Evolutionary conservation across 2,888 invertebrate genomes (phyloP).

Genomic region (Malthinus seriepunctatus): DNA sequence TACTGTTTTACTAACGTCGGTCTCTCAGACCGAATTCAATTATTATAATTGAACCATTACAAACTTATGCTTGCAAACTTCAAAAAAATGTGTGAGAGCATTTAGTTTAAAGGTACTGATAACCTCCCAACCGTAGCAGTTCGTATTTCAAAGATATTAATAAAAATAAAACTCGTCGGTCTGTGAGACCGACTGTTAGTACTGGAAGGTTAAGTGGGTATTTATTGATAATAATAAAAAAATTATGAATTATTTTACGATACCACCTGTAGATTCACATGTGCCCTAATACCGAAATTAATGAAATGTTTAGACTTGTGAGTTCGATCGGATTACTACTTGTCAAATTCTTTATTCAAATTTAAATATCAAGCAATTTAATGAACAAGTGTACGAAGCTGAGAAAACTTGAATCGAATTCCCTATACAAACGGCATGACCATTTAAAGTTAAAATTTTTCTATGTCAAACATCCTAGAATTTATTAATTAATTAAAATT

Average conservation of each 20-base stretch:
- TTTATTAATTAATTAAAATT: slow-evolving; percentile 2
- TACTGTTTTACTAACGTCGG: too few relatives aligned
- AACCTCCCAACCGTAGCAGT: too few relatives aligned
- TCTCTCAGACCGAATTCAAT: too few relatives aligned
- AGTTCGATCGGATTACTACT: slow-evolving; percentile 6
- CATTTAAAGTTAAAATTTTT: background rate
- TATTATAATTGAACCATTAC: too few relatives aligned
- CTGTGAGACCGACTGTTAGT: too few relatives aligned
- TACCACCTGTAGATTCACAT: too few relatives aligned
- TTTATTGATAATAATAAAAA: background rate
- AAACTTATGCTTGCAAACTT: too few relatives aligned
- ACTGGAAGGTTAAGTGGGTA: background rate
- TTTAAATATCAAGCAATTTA: slow-evolving; percentile 14
- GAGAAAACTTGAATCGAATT: background rate
- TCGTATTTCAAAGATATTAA: too few relatives aligned
- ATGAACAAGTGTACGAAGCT: slow-evolving; percentile 4
- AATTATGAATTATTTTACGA: too few relatives aligned
- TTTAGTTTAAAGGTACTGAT: too few relatives aligned
- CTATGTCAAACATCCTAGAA: background rate
- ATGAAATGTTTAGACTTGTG: slow-evolving; percentile 7
- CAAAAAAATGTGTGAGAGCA: too few relatives aligned
- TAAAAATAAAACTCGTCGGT: too few relatives aligned
- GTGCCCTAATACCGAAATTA: background rate
- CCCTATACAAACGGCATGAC: background rate
- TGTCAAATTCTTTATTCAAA: slow-evolving; percentile 8